Evolutionary conservation across 1,140 invertebrate genomes (phyloP).

Genomic region (Antheraea pernyi): DNA sequence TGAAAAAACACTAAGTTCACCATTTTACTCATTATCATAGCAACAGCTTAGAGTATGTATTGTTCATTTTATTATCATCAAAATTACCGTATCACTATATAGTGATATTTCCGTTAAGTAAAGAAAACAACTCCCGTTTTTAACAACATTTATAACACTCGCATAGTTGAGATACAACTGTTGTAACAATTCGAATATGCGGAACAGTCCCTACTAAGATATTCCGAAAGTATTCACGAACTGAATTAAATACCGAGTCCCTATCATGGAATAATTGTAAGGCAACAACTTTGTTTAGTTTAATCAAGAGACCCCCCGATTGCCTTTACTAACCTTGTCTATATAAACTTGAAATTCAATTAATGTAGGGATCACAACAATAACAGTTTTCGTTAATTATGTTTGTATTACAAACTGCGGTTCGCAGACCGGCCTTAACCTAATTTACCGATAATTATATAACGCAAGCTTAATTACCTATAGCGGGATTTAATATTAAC

Average conservation of each 20-base stretch:
- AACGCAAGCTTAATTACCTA: constrained; percentile 20
- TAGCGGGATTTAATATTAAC: constrained; percentile 2
- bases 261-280: constrained; percentile 56
- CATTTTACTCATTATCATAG: too few relatives aligned
- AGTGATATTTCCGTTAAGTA: background rate
- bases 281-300: constrained; percentile 65
- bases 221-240: constrained; percentile 22
- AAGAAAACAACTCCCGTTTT: background rate
- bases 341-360: constrained; percentile 72
- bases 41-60: too few relatives aligned
- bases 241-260: constrained; percentile 26
- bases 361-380: constrained; percentile 66
- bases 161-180: background rate
- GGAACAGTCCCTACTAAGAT: constrained; percentile 2
- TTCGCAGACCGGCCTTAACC: constrained; percentile 27
- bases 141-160: background rate
- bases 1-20: too few relatives aligned
- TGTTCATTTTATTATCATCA: too few relatives aligned
- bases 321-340: constrained; percentile 58
- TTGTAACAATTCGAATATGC: background rate
- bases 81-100: too few relatives aligned
- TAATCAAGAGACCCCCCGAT: constrained; percentile 58
- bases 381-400: constrained; percentile 67
- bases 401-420: constrained; percentile 48
- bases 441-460: constrained; percentile 32